Conservation (phyloP, 2,113 vertebrate genomes). For the Chaetodon trifascialis region DNA sequence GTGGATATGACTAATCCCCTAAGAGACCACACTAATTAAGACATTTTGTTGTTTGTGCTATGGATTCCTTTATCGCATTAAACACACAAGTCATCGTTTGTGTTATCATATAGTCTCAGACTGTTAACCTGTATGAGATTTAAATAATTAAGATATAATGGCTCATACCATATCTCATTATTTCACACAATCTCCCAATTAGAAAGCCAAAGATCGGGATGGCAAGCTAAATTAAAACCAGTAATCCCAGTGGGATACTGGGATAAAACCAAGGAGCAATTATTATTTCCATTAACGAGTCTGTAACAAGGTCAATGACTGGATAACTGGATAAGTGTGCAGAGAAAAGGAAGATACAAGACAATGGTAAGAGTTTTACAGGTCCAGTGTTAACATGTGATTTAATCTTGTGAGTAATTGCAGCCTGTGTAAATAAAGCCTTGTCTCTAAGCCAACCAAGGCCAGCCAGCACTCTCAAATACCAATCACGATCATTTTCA, state of each 20-base stretch:
- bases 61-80: constrained; percentile 56
- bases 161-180: constrained; percentile 68
- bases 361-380: background rate
- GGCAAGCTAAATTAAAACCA: constrained; percentile 59
- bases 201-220: constrained; percentile 48
- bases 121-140: constrained; percentile 59
- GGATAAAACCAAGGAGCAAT: constrained; percentile 61
- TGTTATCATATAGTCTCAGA: constrained; percentile 35
- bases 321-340: constrained; percentile 9
- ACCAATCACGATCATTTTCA: background rate
- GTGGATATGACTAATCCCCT: constrained; percentile 35
- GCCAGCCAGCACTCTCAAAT: background rate
- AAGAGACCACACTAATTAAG: constrained; percentile 51
- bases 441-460: background rate
- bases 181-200: constrained; percentile 60
- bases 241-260: constrained; percentile 64
- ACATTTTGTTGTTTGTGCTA: constrained; percentile 40
- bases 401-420: constrained; percentile 14
- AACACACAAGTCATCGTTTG: constrained; percentile 48
- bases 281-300: constrained; percentile 67
- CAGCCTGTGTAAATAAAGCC: too few species aligned
- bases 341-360: background rate
- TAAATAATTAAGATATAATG: constrained; percentile 64
- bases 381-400: background rate
- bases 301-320: constrained; percentile 54